A percentile compares a stretch with the other conserved stretches of the same genome.
Conservation (phyloP, 2,888 invertebrate species). For the Cheiracanthium punctorium region DNA sequence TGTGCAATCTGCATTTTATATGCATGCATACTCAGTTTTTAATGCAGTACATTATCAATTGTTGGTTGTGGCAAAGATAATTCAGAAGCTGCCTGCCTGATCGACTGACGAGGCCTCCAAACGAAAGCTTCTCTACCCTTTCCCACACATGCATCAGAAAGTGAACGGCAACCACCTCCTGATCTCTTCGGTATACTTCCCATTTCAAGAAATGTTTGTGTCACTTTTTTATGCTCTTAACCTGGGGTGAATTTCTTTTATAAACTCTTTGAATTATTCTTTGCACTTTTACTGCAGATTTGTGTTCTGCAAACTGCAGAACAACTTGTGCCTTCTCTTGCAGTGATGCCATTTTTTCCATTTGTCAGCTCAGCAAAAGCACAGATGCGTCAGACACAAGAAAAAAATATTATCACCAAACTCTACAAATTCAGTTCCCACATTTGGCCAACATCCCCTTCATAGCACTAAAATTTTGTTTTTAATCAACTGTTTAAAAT, state of each 20-base stretch:
- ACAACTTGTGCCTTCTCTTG: slow-evolving; percentile 1
- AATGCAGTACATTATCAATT: slow-evolving; percentile 15
- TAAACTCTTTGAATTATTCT: neutral
- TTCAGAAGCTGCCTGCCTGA: neutral
- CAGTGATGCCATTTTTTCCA: neutral
- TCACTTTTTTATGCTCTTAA: neutral
- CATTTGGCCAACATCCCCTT: neutral
- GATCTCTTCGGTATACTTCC: neutral
- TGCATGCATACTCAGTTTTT: slow-evolving; percentile 14
- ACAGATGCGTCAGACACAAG: neutral
- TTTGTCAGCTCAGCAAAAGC: neutral
- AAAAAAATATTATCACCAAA: neutral
- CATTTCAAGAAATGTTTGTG: neutral
- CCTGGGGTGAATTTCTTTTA: no score
- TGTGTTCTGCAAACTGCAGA: slow-evolving; percentile 6
- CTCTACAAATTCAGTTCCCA: slow-evolving; percentile 1
- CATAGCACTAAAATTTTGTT: no score
- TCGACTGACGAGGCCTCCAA: no score
- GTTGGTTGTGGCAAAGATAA: neutral
- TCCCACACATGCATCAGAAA: no score
- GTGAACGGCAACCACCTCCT: neutral
- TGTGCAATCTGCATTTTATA: slow-evolving; percentile 5
- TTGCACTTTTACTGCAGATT: slow-evolving; percentile 1
- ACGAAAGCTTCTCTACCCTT: no score
- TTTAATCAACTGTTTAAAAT: no score